Base-by-base conservation (phyloP, 2,888 invertebrate genomes). In the Morpho achilles region DNA sequence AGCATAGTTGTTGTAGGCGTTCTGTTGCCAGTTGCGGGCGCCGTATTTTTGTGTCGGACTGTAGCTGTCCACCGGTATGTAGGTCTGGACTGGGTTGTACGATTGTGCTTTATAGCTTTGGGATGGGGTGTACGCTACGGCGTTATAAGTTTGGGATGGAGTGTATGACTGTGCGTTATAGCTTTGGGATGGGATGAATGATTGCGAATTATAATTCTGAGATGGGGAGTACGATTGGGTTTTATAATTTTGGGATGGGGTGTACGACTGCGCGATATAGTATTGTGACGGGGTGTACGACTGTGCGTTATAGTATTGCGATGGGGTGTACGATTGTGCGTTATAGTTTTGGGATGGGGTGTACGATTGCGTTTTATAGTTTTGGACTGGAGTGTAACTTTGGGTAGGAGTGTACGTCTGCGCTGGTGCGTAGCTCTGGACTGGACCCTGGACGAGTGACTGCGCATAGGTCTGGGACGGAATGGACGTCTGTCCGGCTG, bases 21-120 rank as follows among this genome's bases (percentile, higher is more conserved):
- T 56, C 6, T 51, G 52, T 39, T 63, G 60, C 53, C 53, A 61
- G 40, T 43, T 43, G 6, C 55, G 16, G 1, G 49, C 43, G 4
- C 44, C 8, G 45, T 56, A 32, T 32, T 32, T 32, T 8, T 43
- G 47, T 53, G 50, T 22, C 2, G 49, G 44, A 3, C 39, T 45
- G 42, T 58, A 53, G n/a, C 32, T 39, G 9, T 57, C 52, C 8
- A 51, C 8, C 7, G 58, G 58, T 0, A 50, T 45, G 49, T 60
- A 61, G 7, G 49, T 45, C 8, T 58, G 58, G 7, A 54, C 48
- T 39, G 53, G 58, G 7, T 58, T 50, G 58, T 61, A 55, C 6
- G 56, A 45, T 8, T 50, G 58, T 32, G 52, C 46, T 46, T 32
- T 32, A 5, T 52, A 52, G 44, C 8, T 22, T 23, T 47, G 40